A percentile compares a stretch with the other conserved stretches of the same genome.
Conservation (phyloP, 2,113 vertebrate genomes). For the Mystacornis crossleyi region DNA sequence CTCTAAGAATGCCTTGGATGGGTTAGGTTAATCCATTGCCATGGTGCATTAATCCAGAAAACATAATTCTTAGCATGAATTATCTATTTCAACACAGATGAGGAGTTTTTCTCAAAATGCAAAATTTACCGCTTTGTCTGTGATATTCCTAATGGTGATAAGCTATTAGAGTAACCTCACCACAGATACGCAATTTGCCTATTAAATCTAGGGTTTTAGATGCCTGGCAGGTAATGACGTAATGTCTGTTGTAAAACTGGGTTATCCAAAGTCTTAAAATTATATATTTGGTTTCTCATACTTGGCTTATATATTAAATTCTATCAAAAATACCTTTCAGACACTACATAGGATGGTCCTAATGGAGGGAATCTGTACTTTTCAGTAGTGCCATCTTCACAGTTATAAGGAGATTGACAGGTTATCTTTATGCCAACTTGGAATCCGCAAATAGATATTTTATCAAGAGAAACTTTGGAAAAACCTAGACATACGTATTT, state of each 20-base stretch:
- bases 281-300: neutral
- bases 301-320: neutral
- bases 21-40: neutral
- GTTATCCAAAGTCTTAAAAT: neutral
- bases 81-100: neutral
- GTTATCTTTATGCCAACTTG: neutral
- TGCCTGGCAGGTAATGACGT: neutral
- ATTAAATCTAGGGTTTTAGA: neutral
- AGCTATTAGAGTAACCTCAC: neutral
- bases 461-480: neutral
- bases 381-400: neutral
- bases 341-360: neutral
- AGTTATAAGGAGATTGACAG: neutral
- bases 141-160: neutral
- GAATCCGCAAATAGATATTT: neutral
- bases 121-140: neutral
- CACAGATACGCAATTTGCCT: neutral
- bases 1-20: neutral
- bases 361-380: neutral
- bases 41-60: neutral
- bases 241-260: neutral
- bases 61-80: rapidly evolving
- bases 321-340: neutral
- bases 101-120: neutral
- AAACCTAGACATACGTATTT: neutral